A percentile compares a stretch with the other conserved stretches of the same genome.
phyloP scores from a whole-genome alignment of 2,797 vertebrate genomes.

The Cuniculus paca region DNA sequence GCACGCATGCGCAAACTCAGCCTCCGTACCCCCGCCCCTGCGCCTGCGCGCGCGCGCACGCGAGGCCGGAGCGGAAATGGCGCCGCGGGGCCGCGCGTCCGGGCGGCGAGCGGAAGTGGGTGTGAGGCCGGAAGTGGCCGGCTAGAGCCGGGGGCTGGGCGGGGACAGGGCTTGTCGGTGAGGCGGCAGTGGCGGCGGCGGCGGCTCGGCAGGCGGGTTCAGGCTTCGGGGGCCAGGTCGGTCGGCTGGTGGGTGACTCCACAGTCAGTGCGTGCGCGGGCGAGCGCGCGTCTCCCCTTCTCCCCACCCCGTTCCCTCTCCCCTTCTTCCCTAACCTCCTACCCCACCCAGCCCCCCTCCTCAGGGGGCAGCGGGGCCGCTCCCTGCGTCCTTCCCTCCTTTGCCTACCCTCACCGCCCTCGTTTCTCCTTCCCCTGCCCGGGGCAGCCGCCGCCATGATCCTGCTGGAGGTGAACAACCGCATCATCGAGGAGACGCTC shows the following conservation, averaged over 20 bases:
- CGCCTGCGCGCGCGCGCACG: slow-evolving; percentile 45
- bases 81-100: slow-evolving; percentile 77
- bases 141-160: slow-evolving; percentile 82
- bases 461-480: slow-evolving; percentile 99
- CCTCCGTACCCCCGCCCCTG: accelerated
- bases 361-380: slow-evolving; percentile 68
- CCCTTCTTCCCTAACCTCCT: slow-evolving; percentile 2
- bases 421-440: slow-evolving; percentile 81
- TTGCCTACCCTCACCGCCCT: slow-evolving; percentile 74
- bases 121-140: slow-evolving; percentile 87
- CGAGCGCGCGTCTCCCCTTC: slow-evolving; percentile 74
- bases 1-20: neutral
- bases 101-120: slow-evolving; percentile 87
- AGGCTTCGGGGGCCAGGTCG: slow-evolving; percentile 84
- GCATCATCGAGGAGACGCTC: slow-evolving; percentile 98
- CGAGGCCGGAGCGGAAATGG: slow-evolving; percentile 76
- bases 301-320: slow-evolving; percentile 47
- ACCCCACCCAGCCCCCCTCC: slow-evolving; percentile 57
- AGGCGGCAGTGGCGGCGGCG: slow-evolving; percentile 81
- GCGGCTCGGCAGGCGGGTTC: slow-evolving; percentile 87
- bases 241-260: slow-evolving; percentile 72
- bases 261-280: slow-evolving; percentile 71
- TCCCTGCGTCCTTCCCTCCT: slow-evolving; percentile 64
- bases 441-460: slow-evolving; percentile 93
- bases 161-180: slow-evolving; percentile 80